Evolutionary conservation across 2,888 invertebrate species (phyloP).

Genomic region (Acronicta psi): DNA sequence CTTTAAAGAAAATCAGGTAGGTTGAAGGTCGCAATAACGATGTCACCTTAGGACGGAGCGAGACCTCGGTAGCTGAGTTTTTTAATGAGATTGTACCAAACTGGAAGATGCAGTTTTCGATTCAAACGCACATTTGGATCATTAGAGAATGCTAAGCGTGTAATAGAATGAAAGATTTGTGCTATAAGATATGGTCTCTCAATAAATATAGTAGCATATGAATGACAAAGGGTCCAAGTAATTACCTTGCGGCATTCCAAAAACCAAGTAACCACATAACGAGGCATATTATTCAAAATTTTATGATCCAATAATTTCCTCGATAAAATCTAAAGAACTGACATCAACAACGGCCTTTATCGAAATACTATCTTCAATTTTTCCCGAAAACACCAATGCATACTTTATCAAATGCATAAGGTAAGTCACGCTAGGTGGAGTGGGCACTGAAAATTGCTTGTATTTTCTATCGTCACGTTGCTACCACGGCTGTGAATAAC

Average conservation of each 20-base stretch:
- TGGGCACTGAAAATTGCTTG: constrained; percentile 53
- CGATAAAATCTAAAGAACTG: constrained; percentile 33
- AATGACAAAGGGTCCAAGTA: constrained; percentile 8
- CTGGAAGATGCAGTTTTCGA: too few species aligned
- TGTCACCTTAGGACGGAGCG: too few species aligned
- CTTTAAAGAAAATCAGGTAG: too few species aligned
- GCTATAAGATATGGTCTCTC: background rate
- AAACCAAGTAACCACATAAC: constrained; percentile 9
- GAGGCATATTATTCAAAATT: constrained; percentile 18
- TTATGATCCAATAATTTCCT: constrained; percentile 28
- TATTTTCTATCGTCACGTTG: constrained; percentile 58
- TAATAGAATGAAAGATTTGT: background rate
- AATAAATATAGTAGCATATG: background rate
- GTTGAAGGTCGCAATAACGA: too few species aligned
- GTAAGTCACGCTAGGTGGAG: constrained; percentile 53
- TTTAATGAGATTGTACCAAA: too few species aligned
- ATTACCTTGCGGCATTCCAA: constrained; percentile 25
- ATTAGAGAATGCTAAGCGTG: too few species aligned
- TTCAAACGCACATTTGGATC: too few species aligned
- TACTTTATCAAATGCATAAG: constrained; percentile 51
- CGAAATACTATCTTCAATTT: constrained; percentile 22
- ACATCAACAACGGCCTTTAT: constrained; percentile 30
- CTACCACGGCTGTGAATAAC: constrained; percentile 58
- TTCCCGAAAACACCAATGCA: constrained; percentile 25
- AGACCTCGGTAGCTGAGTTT: too few species aligned